phyloP scores from a whole-genome alignment of 2,113 vertebrate species.

The Sturnira hondurensis region DNA sequence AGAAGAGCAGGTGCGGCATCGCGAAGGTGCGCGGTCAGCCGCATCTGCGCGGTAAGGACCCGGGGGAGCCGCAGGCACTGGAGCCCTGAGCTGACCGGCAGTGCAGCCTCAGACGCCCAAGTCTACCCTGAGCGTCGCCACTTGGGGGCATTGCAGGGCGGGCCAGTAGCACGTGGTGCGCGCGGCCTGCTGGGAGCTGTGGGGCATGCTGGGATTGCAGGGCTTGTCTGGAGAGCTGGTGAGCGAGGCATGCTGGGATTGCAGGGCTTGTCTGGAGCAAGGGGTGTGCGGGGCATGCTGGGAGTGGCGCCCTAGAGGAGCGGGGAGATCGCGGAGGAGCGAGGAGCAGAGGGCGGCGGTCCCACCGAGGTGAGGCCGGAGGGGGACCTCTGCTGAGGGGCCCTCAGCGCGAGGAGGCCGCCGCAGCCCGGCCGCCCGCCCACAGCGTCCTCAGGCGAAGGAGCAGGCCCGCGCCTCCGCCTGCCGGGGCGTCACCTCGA shows the following conservation, averaged over 20 bases:
- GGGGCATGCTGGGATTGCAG: neutral
- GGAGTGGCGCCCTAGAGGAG: neutral
- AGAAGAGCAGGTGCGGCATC: rapidly evolving
- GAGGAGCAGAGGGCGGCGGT: rapidly evolving
- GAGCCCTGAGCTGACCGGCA: rapidly evolving
- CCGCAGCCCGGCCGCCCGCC: rapidly evolving
- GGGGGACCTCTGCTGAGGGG: rapidly evolving
- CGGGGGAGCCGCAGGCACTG: neutral
- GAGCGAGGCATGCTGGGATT: neutral
- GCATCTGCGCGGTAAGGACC: rapidly evolving
- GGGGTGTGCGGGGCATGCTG: neutral
- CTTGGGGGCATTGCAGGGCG: rapidly evolving
- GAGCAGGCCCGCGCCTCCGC: rapidly evolving
- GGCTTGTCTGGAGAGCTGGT: neutral
- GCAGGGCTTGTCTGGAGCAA: too few relatives aligned
- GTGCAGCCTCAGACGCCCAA: rapidly evolving
- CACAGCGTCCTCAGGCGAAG: neutral
- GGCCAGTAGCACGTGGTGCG: rapidly evolving
- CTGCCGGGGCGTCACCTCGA: rapidly evolving
- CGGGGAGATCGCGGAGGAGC: rapidly evolving
- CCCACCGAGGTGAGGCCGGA: neutral
- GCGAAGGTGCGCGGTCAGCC: neutral
- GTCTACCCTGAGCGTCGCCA: rapidly evolving
- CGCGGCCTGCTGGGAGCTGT: neutral
- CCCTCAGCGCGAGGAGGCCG: neutral